These are phyloP conservation scores for Mormyrus lacerda DNA, from an alignment of 2,113 vertebrate species.

Conservation along the genomic window DNA sequence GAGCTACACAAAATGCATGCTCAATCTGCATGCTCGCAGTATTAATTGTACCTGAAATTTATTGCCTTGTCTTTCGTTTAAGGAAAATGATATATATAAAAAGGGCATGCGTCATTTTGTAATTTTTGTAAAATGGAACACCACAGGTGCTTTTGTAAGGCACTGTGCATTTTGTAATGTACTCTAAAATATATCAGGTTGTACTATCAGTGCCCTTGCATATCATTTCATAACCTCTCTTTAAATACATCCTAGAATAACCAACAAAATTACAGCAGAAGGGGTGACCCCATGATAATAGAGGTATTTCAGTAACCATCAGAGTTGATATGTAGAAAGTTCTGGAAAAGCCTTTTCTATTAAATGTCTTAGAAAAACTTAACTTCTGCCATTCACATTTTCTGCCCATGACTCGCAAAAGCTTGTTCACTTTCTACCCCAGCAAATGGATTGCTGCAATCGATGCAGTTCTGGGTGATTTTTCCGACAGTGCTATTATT, in stretches of 20 bases:
- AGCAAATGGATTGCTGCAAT: neutral
- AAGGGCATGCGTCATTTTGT: neutral
- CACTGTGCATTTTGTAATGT: neutral
- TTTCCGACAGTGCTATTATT: constrained; percentile 5
- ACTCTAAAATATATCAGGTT: neutral
- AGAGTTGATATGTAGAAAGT: neutral
- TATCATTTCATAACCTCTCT: neutral
- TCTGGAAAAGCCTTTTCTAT: neutral
- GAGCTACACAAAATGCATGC: neutral
- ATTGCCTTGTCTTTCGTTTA: neutral
- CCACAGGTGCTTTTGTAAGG: neutral
- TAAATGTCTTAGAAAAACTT: neutral
- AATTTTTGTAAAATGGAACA: neutral
- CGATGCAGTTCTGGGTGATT: constrained; percentile 3
- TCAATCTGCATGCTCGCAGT: neutral
- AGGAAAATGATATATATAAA: neutral
- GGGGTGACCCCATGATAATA: neutral
- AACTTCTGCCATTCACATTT: neutral
- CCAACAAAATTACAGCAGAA: neutral
- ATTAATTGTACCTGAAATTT: neutral
- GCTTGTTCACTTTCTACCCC: neutral
- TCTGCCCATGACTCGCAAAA: neutral
- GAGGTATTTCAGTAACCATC: neutral
- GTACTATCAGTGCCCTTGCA: neutral
- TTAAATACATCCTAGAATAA: neutral